Evolutionary conservation across 2,113 vertebrate genomes (phyloP).

Genomic region (Isurus oxyrinchus): DNA sequence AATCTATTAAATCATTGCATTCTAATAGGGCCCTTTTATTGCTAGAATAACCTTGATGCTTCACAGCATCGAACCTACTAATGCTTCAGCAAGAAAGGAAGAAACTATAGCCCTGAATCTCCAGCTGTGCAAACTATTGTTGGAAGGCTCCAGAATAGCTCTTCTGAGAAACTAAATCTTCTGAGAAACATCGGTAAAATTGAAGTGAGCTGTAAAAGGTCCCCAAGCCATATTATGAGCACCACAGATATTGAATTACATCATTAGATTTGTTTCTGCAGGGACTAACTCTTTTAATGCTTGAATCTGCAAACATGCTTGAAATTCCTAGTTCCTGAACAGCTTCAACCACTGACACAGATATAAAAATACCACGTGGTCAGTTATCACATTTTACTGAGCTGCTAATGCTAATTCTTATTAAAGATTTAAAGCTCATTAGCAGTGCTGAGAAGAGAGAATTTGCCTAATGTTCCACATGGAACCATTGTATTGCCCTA

Average conservation of each 20-base stretch:
- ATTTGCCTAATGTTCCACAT: neutral
- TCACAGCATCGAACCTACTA: neutral
- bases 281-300: neutral
- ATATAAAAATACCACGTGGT: neutral
- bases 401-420: neutral
- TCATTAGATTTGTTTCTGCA: neutral
- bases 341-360: neutral
- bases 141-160: neutral
- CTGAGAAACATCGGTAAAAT: neutral
- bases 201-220: neutral
- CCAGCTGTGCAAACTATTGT: neutral
- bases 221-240: neutral
- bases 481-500: neutral
- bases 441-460: neutral
- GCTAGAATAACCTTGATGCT: neutral
- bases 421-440: constrained; percentile 1
- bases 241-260: neutral
- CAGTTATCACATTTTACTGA: neutral
- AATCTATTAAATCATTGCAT: neutral
- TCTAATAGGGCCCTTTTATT: neutral
- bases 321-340: neutral
- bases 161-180: neutral
- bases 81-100: neutral
- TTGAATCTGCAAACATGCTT: neutral
- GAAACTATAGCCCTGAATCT: neutral